Conservation (phyloP, 2,888 invertebrate genomes). For the Hirtodrosophila cameraria region DNA sequence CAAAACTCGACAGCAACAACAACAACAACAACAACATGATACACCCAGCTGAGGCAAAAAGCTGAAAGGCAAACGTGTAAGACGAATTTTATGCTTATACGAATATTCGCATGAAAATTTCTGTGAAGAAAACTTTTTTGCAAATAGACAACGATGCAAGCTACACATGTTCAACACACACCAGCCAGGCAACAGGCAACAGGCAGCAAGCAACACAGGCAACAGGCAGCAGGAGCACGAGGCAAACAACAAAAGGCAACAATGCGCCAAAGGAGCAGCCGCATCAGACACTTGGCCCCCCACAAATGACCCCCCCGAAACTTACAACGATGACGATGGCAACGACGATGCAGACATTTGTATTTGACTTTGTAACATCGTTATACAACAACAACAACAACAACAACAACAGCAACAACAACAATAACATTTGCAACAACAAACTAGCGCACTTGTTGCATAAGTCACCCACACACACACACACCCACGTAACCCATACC, state of each 20-base stretch:
- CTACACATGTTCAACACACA: constrained; percentile 36
- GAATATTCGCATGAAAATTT: constrained; percentile 41
- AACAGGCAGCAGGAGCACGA: constrained; percentile 23
- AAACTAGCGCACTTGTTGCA: constrained; percentile 76
- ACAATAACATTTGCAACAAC: constrained; percentile 19
- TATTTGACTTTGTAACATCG: constrained; percentile 76
- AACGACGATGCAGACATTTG: constrained; percentile 67
- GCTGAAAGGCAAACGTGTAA: constrained; percentile 55
- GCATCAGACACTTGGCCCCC: constrained; percentile 40
- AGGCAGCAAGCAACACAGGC: constrained; percentile 12
- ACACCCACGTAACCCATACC: constrained; percentile 33
- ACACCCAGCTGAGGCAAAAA: constrained; percentile 27
- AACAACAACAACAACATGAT: constrained; percentile 4
- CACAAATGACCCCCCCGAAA: background rate
- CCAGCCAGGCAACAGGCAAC: constrained; percentile 22
- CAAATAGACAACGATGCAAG: constrained; percentile 57
- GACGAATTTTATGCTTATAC: constrained; percentile 54
- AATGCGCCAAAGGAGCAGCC: constrained; percentile 56
- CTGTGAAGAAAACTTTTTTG: constrained; percentile 56
- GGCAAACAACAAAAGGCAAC: constrained; percentile 62
- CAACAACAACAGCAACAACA: constrained; percentile 14
- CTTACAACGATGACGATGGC: constrained; percentile 40
- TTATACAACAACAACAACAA: constrained; percentile 60
- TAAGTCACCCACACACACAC: constrained; percentile 51
- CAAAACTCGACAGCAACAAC: constrained; percentile 34